Percentiles rank a stretch among this genome's conserved stretches.
Evolutionary conservation across 2,113 vertebrate species (phyloP).

Genomic region (Grammomys dolichurus): DNA sequence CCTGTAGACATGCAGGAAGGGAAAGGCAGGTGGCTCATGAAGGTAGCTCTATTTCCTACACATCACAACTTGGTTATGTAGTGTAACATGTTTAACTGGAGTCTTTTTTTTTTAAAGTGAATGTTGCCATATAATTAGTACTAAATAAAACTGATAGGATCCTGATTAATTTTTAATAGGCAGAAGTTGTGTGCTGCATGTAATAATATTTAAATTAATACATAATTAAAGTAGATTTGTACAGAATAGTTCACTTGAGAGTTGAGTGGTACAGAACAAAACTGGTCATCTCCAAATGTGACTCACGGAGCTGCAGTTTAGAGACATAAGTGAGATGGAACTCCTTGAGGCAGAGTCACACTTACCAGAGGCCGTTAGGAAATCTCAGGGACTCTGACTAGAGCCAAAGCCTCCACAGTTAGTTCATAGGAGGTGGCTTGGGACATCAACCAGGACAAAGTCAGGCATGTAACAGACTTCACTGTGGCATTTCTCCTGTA

Average conservation of each 20-base stretch:
- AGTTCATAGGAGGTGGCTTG: not conserved
- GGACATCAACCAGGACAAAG: not conserved
- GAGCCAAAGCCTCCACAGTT: not conserved
- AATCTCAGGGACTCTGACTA: not conserved
- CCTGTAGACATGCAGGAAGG: not conserved
- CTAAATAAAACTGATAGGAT: conserved; percentile 75
- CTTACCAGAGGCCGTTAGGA: not conserved
- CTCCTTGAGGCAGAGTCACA: conserved; percentile 25
- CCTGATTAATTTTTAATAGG: conserved; percentile 82
- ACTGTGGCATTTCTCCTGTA: not conserved
- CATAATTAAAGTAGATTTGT: conserved; percentile 80
- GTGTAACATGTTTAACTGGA: conserved; percentile 57
- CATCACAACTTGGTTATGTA: conserved; percentile 60
- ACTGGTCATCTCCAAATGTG: conserved; percentile 48
- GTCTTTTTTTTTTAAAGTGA: conserved; percentile 66
- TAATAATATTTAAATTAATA: conserved; percentile 82
- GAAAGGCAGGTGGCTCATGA: conserved; percentile 27
- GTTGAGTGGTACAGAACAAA: conserved; percentile 67
- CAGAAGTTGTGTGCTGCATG: conserved; percentile 69
- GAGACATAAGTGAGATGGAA: not conserved
- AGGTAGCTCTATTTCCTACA: conserved; percentile 66
- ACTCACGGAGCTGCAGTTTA: conserved; percentile 45
- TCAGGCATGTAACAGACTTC: not conserved
- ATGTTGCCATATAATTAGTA: conserved; percentile 60
- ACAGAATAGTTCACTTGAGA: conserved; percentile 78